phyloP scores from a whole-genome alignment of 35 echinoderm and acorn worm species.

The Apostichopus japonicus region DNA sequence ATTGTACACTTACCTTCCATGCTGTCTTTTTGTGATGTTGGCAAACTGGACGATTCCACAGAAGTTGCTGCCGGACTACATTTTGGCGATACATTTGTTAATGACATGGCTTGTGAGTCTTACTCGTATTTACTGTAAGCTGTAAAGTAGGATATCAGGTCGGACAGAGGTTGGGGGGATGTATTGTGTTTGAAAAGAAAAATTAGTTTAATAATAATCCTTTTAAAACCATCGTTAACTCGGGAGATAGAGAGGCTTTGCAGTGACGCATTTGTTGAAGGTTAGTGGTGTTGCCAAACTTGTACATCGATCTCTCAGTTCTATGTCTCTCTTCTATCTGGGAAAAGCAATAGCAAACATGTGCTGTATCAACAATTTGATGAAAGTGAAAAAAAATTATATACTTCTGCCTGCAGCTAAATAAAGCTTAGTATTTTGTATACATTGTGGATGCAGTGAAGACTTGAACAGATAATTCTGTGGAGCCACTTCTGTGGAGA shows the following conservation, averaged over 20 bases:
- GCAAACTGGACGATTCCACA: background rate
- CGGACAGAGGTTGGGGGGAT: too few relatives aligned
- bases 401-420: too few relatives aligned
- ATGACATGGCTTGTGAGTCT: background rate
- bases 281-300: slow-evolving; percentile 1
- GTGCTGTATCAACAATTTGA: too few relatives aligned
- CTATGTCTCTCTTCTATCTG: background rate
- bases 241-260: background rate
- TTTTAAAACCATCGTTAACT: background rate
- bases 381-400: too few relatives aligned
- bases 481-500: too few relatives aligned
- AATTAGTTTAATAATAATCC: background rate
- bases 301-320: background rate
- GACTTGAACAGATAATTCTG: too few relatives aligned
- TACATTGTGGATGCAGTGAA: too few relatives aligned
- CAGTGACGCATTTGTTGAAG: background rate
- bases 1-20: background rate
- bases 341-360: background rate
- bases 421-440: too few relatives aligned
- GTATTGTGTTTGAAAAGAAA: too few relatives aligned
- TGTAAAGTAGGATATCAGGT: background rate
- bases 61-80: background rate
- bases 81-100: background rate
- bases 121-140: background rate
- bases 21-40: background rate